Evolutionary conservation across 1,140 invertebrate species (phyloP), one percentile per base, ranked within the genome.

Genomic region (Ganaspis sp.): DNA sequence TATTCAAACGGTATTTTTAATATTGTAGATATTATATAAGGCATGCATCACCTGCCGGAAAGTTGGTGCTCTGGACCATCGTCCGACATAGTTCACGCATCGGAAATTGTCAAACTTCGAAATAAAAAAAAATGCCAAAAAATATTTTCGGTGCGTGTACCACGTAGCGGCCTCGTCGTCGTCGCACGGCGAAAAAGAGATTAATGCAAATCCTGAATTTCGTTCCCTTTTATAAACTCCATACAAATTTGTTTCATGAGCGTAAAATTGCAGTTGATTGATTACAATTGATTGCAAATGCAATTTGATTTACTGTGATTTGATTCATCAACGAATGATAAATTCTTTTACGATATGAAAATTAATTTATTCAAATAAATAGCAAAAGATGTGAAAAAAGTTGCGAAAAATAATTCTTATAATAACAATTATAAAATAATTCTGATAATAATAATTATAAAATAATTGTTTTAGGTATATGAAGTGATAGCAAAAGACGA

Each of bases 41-140:
- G 89, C 87, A 89, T 87, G 85, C 86, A 86, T 88, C 85, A 86
- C 82, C 84, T 87, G 85, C 84, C 87, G 85, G 84, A 84, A 49
- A 87, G 86, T 88, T 84, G 82, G 81, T 87, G 85, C 85, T 87
- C 84, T 86, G 79, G 81, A 70, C 86, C 85, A 85, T 87, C 83
- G 75, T 72, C 75, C 78, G 73, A 21, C 69, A 53, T 72, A 74
- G 76, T 40, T 78, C 78, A 42, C 79, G 70, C 72, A 75, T 83
- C 81, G 71, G 79, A 64, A 78, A 79, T 75, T 83, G 79, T 72
- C 74, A 72, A 80, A 74, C 37, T 76, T 72, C 74, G 70, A 80
- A 74, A 21, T 76, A 69, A 69, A 77, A 78, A 79, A 75, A 84
- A 84, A 79, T 85, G 86, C 29, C 75, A 87, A 87, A 86, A 87